phyloP scores from a whole-genome alignment of 2,888 invertebrate genomes.

The Pasiphila rectangulata region DNA sequence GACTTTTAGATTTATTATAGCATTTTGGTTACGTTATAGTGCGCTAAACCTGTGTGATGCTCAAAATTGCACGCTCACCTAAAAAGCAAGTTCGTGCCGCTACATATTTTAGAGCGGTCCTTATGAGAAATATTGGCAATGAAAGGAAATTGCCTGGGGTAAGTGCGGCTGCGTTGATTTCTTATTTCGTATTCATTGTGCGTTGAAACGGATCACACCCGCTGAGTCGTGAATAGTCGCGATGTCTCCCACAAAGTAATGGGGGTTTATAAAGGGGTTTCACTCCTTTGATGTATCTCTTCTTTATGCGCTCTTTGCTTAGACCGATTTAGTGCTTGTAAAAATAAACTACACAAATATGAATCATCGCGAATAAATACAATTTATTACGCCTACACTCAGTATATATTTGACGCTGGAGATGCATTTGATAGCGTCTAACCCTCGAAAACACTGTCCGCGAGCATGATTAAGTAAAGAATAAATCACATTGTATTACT shows the following conservation, averaged over 20 bases:
- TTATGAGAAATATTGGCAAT: constrained; percentile 66
- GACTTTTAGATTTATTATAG: constrained; percentile 77
- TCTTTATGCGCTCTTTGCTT: constrained; percentile 24
- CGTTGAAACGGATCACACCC: constrained; percentile 66
- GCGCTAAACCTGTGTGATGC: constrained; percentile 65
- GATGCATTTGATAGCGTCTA: constrained; percentile 26
- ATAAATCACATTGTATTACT: constrained; percentile 46
- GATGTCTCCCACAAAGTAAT: constrained; percentile 44
- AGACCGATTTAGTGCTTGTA: constrained; percentile 30
- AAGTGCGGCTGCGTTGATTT: constrained; percentile 74
- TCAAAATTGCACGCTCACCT: constrained; percentile 72
- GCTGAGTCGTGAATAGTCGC: constrained; percentile 44
- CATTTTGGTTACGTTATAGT: constrained; percentile 70
- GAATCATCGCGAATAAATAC: constrained; percentile 30
- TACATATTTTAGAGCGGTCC: constrained; percentile 65
- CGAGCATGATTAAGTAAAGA: constrained; percentile 32
- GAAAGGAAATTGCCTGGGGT: constrained; percentile 70
- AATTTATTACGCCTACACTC: constrained; percentile 14
- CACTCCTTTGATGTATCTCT: constrained; percentile 33
- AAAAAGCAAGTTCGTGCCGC: constrained; percentile 63
- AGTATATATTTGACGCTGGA: constrained; percentile 8
- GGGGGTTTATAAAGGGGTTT: constrained; percentile 33
- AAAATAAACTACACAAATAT: constrained; percentile 33
- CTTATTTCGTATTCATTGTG: constrained; percentile 76
- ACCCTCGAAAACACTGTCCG: constrained; percentile 24